Evolutionary conservation across 2,888 invertebrate species (phyloP), one percentile per base, ranked within the genome.

Genomic region (Cacoxenus indagator): DNA sequence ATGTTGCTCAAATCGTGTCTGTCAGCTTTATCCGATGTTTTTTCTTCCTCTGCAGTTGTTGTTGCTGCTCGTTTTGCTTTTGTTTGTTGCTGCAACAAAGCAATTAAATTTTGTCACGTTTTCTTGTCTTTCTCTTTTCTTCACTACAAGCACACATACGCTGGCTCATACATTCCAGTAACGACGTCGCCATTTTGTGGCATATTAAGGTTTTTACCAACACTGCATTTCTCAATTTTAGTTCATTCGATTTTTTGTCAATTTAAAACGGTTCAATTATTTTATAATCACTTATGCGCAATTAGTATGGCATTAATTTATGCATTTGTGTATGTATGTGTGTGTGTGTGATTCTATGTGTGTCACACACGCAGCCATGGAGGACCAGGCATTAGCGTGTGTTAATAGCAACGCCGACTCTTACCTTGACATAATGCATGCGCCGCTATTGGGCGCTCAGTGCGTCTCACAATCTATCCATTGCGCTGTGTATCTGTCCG

Each of bases 51-150:
- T 51, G 48, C 19, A n/a, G 1, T n/a, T 43, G 45, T 43, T 43
- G 45, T n/a, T 48, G 51, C 22, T 51, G 51, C 9, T 51, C 19
- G 48, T 17, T 48, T 73, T 74, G 67, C 70, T 73, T 78, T 77
- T 65, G 22, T 6, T 54, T 59, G 37, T 19, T 59, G 77, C 76
- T 77, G 78, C 82, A 80, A 65, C 54, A 72, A 76, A 83, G 81
- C 85, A 84, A 84, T 84, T 85, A 84, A 84, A 81, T 84, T 83
- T 83, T 85, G 85, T 85, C 84, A 84, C 84, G 85, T 45, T 62
- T 62, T 73, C 74, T 73, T 69, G 65, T 68, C 59, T 48, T 55
- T 62, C 71, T 68, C 65, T 19, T 54, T 22, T 22, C 9, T 51
- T 3, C 19, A 19, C 19, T 48, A 17, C 48, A 9, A 17, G 3